A percentile compares a stretch with the other conserved stretches of the same genome.
These are phyloP conservation scores for Limnothrissa miodon DNA, from an alignment of 2,113 vertebrate species.

Conservation along the genomic window DNA sequence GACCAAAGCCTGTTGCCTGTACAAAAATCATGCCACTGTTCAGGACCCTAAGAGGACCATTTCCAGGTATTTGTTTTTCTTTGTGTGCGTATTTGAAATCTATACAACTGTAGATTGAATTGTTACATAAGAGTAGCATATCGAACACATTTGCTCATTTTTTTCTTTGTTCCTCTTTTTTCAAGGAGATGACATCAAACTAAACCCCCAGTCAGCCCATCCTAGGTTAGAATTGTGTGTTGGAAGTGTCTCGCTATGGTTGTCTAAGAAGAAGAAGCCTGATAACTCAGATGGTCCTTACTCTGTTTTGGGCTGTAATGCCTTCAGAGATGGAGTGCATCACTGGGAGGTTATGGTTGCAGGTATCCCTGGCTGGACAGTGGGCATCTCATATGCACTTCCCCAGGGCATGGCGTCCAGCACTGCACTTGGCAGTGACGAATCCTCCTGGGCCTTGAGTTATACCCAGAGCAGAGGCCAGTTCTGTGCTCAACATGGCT, in stretches of 20 bases:
- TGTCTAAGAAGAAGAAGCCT: background rate
- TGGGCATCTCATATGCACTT: constrained; percentile 34
- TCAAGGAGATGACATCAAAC: constrained; percentile 28
- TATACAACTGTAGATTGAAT: background rate
- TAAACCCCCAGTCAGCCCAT: constrained; percentile 31
- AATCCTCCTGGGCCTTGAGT: constrained; percentile 35
- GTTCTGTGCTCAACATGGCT: constrained; percentile 37
- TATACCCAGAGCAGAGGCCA: constrained; percentile 24
- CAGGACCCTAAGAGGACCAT: constrained; percentile 17
- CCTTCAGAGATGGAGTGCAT: constrained; percentile 32
- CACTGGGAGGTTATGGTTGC: constrained; percentile 42
- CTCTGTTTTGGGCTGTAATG: constrained; percentile 29
- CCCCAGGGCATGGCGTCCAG: background rate
- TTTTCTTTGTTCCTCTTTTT: background rate
- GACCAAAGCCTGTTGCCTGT: constrained; percentile 8
- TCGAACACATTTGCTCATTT: background rate
- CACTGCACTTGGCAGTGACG: constrained; percentile 16
- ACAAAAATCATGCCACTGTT: constrained; percentile 24
- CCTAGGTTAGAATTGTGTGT: constrained; percentile 29
- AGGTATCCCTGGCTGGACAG: constrained; percentile 32
- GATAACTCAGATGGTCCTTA: background rate
- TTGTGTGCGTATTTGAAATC: background rate
- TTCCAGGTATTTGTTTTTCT: constrained; percentile 6
- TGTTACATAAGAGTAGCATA: background rate
- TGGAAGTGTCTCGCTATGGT: constrained; percentile 23